Evolutionary conservation across 2,888 invertebrate species (phyloP).

Genomic region (Tiphia femorata): DNA sequence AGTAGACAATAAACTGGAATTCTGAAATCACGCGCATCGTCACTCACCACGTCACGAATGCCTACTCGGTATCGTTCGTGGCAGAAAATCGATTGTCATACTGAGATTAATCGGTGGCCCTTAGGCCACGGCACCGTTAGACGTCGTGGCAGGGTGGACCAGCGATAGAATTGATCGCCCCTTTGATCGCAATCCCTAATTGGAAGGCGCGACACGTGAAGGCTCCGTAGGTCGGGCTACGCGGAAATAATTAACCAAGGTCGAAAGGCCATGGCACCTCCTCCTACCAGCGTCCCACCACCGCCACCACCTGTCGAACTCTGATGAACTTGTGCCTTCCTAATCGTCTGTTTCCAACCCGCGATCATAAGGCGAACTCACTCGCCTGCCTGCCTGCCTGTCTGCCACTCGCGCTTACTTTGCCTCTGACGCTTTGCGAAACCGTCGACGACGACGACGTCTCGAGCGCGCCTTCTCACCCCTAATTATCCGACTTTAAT

Average conservation of each 20-base stretch:
- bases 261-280: constrained; percentile 15
- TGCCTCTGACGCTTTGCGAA: neutral
- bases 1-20: too few species aligned
- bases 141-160: constrained; percentile 7
- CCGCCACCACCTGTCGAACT: constrained; percentile 20
- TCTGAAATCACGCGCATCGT: too few species aligned
- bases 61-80: neutral
- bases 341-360: neutral
- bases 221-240: constrained; percentile 6
- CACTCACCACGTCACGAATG: too few species aligned
- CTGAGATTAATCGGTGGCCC: constrained; percentile 37
- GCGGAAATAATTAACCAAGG: constrained; percentile 44
- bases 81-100: constrained; percentile 33
- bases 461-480: too few species aligned
- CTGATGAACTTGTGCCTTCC: constrained; percentile 4
- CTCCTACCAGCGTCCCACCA: too few species aligned
- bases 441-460: too few species aligned
- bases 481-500: too few species aligned
- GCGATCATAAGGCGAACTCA: constrained; percentile 1
- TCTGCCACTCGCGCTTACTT: neutral
- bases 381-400: too few species aligned
- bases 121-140: too few species aligned
- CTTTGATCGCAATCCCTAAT: constrained; percentile 46
- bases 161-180: constrained; percentile 27
- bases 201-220: constrained; percentile 29